These are phyloP conservation scores for Lamellibrachia luymesi DNA, from an alignment of 1,140 invertebrate species.

Conservation along the genomic window DNA sequence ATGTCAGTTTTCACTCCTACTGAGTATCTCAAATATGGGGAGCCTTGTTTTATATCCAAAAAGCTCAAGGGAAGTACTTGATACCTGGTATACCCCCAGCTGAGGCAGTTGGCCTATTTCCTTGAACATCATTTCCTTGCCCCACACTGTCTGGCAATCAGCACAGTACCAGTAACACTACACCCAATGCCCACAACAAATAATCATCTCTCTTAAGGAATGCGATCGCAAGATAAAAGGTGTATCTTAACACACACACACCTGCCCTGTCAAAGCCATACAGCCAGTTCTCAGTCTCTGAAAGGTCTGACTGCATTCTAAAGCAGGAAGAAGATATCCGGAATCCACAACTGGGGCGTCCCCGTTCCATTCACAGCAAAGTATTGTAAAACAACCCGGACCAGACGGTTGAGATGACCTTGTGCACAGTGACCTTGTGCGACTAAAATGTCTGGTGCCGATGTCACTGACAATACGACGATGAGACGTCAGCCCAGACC, in stretches of 20 bases:
- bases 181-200: background rate
- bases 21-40: no score
- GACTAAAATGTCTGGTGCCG: background rate
- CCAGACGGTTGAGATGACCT: background rate
- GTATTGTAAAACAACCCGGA: background rate
- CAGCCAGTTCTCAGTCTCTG: background rate
- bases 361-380: background rate
- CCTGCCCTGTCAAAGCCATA: background rate
- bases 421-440: background rate
- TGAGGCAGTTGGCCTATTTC: background rate
- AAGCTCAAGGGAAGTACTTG: background rate
- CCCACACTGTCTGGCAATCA: background rate
- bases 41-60: background rate
- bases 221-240: background rate
- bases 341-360: background rate
- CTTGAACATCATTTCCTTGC: background rate
- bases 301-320: background rate
- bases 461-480: background rate
- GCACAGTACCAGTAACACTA: background rate
- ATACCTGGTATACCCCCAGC: background rate
- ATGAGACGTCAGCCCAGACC: background rate
- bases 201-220: background rate
- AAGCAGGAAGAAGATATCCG: background rate
- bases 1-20: no score
- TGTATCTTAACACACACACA: background rate